Conservation (phyloP, 2,113 vertebrate species). For the Pyxicephalus adspersus region DNA sequence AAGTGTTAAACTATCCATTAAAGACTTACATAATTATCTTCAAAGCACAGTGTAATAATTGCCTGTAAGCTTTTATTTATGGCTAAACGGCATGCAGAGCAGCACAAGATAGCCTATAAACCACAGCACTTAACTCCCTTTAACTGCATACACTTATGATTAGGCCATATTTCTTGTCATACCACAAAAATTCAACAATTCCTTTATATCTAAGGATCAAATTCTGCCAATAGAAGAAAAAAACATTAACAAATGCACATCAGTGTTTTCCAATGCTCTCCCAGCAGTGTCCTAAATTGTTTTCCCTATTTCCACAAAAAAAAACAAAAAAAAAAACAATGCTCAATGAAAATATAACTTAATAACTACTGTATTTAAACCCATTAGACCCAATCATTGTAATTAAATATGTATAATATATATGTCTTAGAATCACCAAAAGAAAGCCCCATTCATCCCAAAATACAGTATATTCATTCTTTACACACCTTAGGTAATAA, state of each 20-base stretch:
- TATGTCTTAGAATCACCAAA: no score
- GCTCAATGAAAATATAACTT: not conserved
- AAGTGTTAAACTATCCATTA: slow-evolving; percentile 45
- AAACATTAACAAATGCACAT: slow-evolving; percentile 5
- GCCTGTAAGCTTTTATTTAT: slow-evolving; percentile 34
- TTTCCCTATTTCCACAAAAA: no score
- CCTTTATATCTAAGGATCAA: slow-evolving; percentile 13
- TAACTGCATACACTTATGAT: slow-evolving; percentile 52
- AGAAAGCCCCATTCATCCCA: no score
- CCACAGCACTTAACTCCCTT: slow-evolving; percentile 45
- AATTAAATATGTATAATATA: no score
- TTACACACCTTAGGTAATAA: no score
- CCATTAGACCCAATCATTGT: no score
- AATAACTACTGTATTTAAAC: not conserved
- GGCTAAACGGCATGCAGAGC: slow-evolving; percentile 29
- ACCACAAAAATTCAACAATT: slow-evolving; percentile 25
- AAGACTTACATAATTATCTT: slow-evolving; percentile 44
- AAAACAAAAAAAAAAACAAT: no score
- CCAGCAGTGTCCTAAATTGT: not conserved
- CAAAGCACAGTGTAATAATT: slow-evolving; percentile 46
- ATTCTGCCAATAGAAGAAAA: not conserved
- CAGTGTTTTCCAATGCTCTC: not conserved
- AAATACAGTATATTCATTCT: no score
- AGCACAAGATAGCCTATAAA: slow-evolving; percentile 13
- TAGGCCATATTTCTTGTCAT: slow-evolving; percentile 41